Percentiles rank a stretch among this genome's conserved stretches.
Evolutionary conservation across 1,140 invertebrate species (phyloP).

Genomic region (Lepidurus arcticus): DNA sequence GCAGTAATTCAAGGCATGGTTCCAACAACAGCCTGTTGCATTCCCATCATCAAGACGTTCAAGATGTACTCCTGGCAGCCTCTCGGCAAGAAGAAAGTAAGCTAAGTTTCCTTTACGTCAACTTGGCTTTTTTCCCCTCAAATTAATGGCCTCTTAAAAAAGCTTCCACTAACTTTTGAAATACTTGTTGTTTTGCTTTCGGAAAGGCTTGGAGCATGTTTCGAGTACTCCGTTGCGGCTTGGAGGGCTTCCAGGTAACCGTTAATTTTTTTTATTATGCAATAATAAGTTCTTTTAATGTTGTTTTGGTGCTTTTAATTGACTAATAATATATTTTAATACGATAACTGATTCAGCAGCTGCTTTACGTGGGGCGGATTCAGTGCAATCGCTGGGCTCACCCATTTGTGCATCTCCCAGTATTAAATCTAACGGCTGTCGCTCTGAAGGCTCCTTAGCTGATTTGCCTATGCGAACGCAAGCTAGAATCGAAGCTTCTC

Average conservation of each 20-base stretch:
- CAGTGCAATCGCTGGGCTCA: background rate
- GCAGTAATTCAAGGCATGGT: background rate
- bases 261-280: background rate
- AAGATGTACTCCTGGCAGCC: background rate
- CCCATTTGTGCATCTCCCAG: background rate
- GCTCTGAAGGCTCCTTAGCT: background rate
- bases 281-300: background rate
- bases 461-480: background rate
- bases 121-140: no score
- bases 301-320: background rate
- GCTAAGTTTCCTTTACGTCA: background rate
- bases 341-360: background rate
- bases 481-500: background rate
- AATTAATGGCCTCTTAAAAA: background rate
- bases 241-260: background rate
- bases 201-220: background rate
- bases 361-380: background rate
- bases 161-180: background rate
- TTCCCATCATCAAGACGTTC: slow-evolving; percentile 1
- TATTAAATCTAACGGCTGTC: background rate
- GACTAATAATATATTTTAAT: background rate
- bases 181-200: background rate
- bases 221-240: background rate
- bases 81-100: slow-evolving; percentile 7
- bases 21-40: slow-evolving; percentile 3